Evolutionary conservation across 2,888 invertebrate species (phyloP).

Genomic region (Pseudococcus longispinus): DNA sequence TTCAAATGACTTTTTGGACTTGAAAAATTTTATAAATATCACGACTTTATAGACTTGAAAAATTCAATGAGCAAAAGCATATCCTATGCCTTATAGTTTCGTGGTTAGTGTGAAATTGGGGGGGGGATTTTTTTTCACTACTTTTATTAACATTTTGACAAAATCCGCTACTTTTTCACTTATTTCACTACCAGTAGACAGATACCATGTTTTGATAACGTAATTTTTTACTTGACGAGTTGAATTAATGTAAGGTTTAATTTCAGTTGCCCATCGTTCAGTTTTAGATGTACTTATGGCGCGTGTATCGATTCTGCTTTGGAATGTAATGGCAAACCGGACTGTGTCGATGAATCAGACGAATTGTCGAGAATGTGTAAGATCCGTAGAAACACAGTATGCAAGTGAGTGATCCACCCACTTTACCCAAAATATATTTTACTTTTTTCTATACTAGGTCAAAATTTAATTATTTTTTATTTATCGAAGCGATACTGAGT

Average conservation of each 20-base stretch:
- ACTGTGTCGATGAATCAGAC: slow-evolving; percentile 60
- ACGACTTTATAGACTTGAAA: too few species aligned
- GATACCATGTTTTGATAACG: too few species aligned
- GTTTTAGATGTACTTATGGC: slow-evolving; percentile 59
- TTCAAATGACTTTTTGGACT: too few species aligned
- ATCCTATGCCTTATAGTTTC: too few species aligned
- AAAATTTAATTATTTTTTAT: background rate
- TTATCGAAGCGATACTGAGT: background rate
- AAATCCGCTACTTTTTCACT: too few species aligned
- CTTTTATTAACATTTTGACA: too few species aligned
- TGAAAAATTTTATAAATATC: too few species aligned
- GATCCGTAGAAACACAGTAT: background rate
- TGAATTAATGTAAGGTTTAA: background rate
- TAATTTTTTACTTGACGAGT: too few species aligned
- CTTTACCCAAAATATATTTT: background rate
- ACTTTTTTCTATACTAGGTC: background rate
- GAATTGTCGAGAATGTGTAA: slow-evolving; percentile 57
- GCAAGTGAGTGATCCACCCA: background rate
- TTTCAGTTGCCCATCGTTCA: slow-evolving; percentile 59
- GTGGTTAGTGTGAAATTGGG: too few species aligned
- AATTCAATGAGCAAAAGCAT: too few species aligned
- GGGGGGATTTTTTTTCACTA: too few species aligned
- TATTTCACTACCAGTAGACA: too few species aligned
- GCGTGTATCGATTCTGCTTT: slow-evolving; percentile 59
- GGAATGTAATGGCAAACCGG: slow-evolving; percentile 59